phyloP scores from a whole-genome alignment of 2,888 invertebrate species.

The Agonopterix alstromeriana region DNA sequence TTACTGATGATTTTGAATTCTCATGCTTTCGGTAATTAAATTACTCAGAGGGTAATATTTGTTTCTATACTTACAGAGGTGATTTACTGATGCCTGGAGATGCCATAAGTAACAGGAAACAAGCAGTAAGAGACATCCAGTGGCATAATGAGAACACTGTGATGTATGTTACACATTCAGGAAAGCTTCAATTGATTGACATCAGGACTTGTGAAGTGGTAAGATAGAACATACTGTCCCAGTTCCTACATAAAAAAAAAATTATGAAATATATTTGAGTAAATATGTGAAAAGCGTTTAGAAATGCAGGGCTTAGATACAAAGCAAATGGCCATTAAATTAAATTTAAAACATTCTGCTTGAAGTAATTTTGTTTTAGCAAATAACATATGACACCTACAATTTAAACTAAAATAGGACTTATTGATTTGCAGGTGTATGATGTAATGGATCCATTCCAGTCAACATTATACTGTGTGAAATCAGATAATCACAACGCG shows the following conservation, averaged over 20 bases:
- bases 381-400: neutral
- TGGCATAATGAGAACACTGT: slow-evolving; percentile 55
- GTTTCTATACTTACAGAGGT: slow-evolving; percentile 25
- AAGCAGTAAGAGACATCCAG: slow-evolving; percentile 45
- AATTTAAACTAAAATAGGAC: neutral
- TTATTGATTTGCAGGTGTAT: slow-evolving; percentile 39
- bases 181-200: slow-evolving; percentile 44
- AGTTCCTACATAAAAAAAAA: no score
- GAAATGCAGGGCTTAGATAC: no score
- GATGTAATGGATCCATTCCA: slow-evolving; percentile 50
- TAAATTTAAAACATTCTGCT: no score
- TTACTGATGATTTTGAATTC: no score
- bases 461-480: slow-evolving; percentile 54
- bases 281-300: no score
- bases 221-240: slow-evolving; percentile 6
- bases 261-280: no score
- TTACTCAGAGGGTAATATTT: no score
- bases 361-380: no score
- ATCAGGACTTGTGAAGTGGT: slow-evolving; percentile 41
- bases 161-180: slow-evolving; percentile 50
- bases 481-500: slow-evolving; percentile 45
- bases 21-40: no score
- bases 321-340: no score
- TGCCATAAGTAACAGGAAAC: slow-evolving; percentile 22
- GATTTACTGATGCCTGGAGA: slow-evolving; percentile 27